These are phyloP conservation scores for Recurvirostra avosetta DNA, from an alignment of 2,113 vertebrate genomes.

Conservation along the genomic window DNA sequence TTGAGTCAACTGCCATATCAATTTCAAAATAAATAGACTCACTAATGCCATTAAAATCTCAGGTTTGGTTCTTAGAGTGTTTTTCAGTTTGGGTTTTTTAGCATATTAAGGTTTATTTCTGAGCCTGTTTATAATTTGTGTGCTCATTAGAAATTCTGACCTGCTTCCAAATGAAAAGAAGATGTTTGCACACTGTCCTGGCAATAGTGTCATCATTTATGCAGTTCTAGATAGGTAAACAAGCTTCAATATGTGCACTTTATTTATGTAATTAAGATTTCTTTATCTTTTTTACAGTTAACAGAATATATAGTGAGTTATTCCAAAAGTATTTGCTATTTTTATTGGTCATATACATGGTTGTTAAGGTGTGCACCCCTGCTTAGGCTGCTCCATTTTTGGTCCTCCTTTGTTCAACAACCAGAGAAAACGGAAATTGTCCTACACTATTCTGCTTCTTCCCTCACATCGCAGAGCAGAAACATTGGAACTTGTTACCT, in stretches of 20 bases:
- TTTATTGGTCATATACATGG: neutral
- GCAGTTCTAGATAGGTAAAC: neutral
- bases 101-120: fast-evolving
- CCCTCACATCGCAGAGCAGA: neutral
- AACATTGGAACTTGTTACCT: neutral
- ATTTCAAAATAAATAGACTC: neutral
- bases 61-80: neutral
- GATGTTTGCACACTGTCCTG: neutral
- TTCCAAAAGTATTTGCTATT: neutral
- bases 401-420: neutral
- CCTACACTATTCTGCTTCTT: neutral
- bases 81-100: neutral
- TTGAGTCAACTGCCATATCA: neutral
- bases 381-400: too few relatives aligned
- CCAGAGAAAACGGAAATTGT: neutral
- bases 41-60: neutral
- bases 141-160: neutral
- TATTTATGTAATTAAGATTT: neutral
- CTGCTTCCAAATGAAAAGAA: neutral
- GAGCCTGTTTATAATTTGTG: neutral
- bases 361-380: too few relatives aligned
- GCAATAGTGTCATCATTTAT: neutral
- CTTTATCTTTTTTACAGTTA: neutral
- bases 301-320: neutral
- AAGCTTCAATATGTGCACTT: neutral